phyloP scores from a whole-genome alignment of 2,888 invertebrate species.

The Trissolcus brochymenae region DNA sequence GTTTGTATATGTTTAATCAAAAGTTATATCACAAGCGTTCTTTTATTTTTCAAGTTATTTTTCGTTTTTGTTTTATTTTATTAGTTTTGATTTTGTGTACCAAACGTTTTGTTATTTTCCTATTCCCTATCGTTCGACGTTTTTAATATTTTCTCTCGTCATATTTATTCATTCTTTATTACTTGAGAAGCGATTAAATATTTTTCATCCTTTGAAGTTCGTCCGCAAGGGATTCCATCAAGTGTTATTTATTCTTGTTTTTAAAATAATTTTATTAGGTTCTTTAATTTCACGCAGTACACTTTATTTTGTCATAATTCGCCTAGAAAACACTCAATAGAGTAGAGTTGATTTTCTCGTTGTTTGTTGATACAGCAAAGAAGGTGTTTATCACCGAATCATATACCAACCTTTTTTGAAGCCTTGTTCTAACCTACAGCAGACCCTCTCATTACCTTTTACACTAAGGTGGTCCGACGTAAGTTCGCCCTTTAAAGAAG shows the following conservation, averaged over 20 bases:
- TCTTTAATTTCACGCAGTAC: background rate
- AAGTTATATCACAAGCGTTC: no score
- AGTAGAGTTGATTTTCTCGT: background rate
- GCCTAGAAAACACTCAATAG: background rate
- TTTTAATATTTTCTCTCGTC: background rate
- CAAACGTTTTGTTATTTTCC: no score
- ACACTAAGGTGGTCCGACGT: slow-evolving; percentile 34
- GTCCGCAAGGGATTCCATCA: background rate
- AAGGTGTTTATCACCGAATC: slow-evolving; percentile 39
- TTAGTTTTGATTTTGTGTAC: no score
- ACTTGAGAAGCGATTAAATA: background rate
- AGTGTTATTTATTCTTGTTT: background rate
- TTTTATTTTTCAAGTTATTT: background rate
- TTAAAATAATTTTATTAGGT: background rate
- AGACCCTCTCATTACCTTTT: slow-evolving; percentile 49
- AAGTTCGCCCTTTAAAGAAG: slow-evolving; percentile 45
- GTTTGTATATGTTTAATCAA: no score
- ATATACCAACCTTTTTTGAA: slow-evolving; percentile 21
- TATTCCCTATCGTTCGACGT: background rate
- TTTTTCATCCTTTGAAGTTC: background rate
- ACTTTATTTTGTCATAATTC: background rate
- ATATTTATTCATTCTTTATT: slow-evolving; percentile 1
- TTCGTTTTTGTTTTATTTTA: background rate
- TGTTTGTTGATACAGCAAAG: background rate
- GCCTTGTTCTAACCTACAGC: slow-evolving; percentile 4